A percentile compares a stretch with the other conserved stretches of the same genome.
Evolutionary conservation across 30 jellyfish, hydroid and myxozoan species (phyloP).

Genomic region (Aurelia sp.): DNA sequence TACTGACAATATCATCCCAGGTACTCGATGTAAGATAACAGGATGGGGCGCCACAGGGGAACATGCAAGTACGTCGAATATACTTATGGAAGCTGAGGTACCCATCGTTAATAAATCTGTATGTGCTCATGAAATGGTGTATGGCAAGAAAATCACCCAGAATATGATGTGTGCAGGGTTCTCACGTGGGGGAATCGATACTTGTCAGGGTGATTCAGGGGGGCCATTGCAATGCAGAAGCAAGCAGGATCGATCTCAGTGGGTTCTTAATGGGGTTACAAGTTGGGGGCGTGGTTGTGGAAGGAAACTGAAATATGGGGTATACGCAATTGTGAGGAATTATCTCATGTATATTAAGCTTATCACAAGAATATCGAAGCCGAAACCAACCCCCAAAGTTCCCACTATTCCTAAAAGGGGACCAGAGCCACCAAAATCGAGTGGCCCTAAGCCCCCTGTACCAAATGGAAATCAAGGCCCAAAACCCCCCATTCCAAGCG

Average conservation of each 20-base stretch:
- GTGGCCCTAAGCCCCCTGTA: conserved; percentile 12
- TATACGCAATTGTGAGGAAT: conserved; percentile 84
- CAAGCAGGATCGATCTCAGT: conserved; percentile 51
- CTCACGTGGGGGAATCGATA: conserved; percentile 80
- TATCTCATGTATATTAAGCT: conserved; percentile 70
- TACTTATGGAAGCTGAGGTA: conserved; percentile 82
- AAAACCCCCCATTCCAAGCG: conserved; percentile 21
- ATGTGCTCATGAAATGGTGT: conserved; percentile 75
- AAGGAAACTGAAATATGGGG: conserved; percentile 84
- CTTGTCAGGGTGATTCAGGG: conserved; percentile 94
- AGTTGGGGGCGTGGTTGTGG: conserved; percentile 99
- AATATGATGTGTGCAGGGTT: conserved; percentile 97
- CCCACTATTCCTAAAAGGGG: conserved; percentile 27
- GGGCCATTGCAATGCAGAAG: conserved; percentile 93
- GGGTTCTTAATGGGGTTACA: conserved; percentile 86
- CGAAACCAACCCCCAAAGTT: conserved; percentile 23
- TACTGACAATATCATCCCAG: conserved; percentile 61
- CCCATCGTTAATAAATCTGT: conserved; percentile 72
- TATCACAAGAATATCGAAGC: conserved; percentile 32
- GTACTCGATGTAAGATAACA: conserved; percentile 84
- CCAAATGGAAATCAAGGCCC: conserved; percentile 33
- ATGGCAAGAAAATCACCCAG: conserved; percentile 69
- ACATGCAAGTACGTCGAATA: conserved; percentile 67
- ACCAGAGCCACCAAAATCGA: conserved; percentile 41
- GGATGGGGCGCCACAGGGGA: conserved; percentile 95